Conservation (phyloP, 2,113 vertebrate genomes). For the Clupea harengus region DNA sequence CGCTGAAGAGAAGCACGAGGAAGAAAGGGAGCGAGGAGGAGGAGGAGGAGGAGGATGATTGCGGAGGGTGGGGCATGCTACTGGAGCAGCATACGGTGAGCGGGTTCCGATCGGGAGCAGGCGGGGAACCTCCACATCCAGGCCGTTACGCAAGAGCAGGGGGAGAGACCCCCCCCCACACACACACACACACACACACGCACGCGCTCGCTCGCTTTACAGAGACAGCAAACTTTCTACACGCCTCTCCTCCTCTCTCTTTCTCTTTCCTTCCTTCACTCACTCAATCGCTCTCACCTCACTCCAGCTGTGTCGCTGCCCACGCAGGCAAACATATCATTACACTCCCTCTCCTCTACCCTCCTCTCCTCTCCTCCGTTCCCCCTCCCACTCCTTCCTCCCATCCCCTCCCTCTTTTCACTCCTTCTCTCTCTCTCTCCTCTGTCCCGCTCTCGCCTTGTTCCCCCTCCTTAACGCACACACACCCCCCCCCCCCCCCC, state of each 20-base stretch:
- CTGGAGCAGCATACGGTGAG: background rate
- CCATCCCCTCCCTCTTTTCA: slow-evolving; percentile 17
- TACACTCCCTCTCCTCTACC: background rate
- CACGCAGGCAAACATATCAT: slow-evolving; percentile 5
- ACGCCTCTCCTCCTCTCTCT: slow-evolving; percentile 26
- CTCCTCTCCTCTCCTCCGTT: slow-evolving; percentile 23
- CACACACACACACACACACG: background rate
- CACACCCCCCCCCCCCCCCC: too few relatives aligned
- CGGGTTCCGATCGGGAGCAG: background rate
- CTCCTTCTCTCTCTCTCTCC: background rate
- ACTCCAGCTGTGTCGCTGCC: background rate
- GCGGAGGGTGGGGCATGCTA: too few relatives aligned
- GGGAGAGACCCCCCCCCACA: background rate
- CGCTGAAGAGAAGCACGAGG: slow-evolving; percentile 53
- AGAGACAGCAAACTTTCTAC: slow-evolving; percentile 41
- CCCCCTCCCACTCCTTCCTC: slow-evolving; percentile 50
- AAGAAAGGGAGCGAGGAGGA: background rate
- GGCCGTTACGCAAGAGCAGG: background rate
- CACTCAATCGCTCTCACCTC: background rate
- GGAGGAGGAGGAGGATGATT: background rate
- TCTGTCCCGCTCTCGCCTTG: background rate
- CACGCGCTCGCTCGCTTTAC: background rate
- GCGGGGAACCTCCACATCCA: background rate
- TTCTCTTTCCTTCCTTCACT: slow-evolving; percentile 47
- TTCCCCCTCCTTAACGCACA: background rate